Base-by-base conservation (phyloP, 2,888 invertebrate genomes). In the Agriotes lineatus region DNA sequence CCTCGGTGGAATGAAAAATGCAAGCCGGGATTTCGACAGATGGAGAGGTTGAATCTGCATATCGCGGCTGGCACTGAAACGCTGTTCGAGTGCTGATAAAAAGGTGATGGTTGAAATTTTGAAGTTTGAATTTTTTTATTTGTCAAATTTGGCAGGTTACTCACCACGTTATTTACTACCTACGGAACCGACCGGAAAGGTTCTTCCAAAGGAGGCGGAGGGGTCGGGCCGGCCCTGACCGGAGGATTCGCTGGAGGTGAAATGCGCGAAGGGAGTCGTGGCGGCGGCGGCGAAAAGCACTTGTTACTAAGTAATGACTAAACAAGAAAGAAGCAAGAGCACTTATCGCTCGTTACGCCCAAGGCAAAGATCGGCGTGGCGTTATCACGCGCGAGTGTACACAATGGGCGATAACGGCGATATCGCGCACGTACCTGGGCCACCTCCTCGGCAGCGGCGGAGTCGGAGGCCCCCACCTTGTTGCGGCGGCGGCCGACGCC, bases 391-490 rank as follows among this genome's bases (percentile, higher is more conserved):
- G 70, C 67, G 66, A 69, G 66, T 71, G 73, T 71, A 71, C 68
- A 69, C 70, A 70, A 68, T 70, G 58, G 62, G 67, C 65, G 72
- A 69, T 68, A 68, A 70, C 61, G 63, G 58, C 58, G 67, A 63
- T 72, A 72, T 67, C 71, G 70, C 64, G 72, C 69, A 59, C 73
- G 71, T 67, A 74, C 73, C 73, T 73, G 72, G 42, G 78, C 79
- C 65, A 81, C 82, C 66, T 83, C 83, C 73, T 82, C 83, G 74
- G 84, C 85, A 75, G 83, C 83, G 71, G 82, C 81, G 81, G 88
- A 86, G 82, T 92, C 93, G 83, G 90, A 90, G 79, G 90, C 90
- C 70, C 93, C 93, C 78, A 93, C 92, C 81, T 92, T 91, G 83
- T 92, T 91, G 77, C 91, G 89, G 58, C 93, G 88, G 72, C 85